Evolutionary conservation across 2,888 invertebrate species (phyloP), one percentile per base, ranked within the genome.

Genomic region (Noctua fimbriata): DNA sequence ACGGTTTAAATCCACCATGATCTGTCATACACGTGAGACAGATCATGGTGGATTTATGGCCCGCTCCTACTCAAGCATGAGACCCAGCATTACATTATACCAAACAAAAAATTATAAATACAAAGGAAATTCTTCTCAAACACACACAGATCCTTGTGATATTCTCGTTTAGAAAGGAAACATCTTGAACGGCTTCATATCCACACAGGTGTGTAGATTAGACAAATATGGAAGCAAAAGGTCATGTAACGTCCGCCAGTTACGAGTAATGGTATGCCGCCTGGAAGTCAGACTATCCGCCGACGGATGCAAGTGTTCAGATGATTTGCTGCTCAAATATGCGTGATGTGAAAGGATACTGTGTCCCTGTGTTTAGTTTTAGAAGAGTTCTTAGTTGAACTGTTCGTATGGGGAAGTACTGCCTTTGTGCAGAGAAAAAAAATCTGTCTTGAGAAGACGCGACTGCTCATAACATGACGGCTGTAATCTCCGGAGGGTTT

Each of bases 211-310:
- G 55, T 49, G 21, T 21, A 44, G n/a, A 47, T 41, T 5, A 44
- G 32, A 21, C 76, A 49, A 41, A 76, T 69, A 55, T 78, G 78
- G 52, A 41, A 52, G 16, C 28, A 7, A 49, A 55, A 79, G 69
- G 85, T 84, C 84, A 44, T 16, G 3, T 28, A 32, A 69, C 79
- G 6, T 84, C 84, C 84, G 79, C 47, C 24, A 10, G 60, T 69
- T 72, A 41, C 16, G 6, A 21, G 4, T 41, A 24, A 55, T 16
- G 55, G 55, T 32, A 83, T 69, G 69, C 24, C 14, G 79, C 44
- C 41, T 78, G 60, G 67, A 60, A 24, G 84, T 69, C 78, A 44
- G 52, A 24, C 47, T n/a, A 66, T 83, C 32, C 76, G 32, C 36
- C 28, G n/a, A 21, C 79, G 84, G 69, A 82, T 69, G 71, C 47